Percentiles rank a stretch among this genome's conserved stretches.
Conservation (phyloP, 1,140 invertebrate genomes). For the Reticulitermes speratus region DNA sequence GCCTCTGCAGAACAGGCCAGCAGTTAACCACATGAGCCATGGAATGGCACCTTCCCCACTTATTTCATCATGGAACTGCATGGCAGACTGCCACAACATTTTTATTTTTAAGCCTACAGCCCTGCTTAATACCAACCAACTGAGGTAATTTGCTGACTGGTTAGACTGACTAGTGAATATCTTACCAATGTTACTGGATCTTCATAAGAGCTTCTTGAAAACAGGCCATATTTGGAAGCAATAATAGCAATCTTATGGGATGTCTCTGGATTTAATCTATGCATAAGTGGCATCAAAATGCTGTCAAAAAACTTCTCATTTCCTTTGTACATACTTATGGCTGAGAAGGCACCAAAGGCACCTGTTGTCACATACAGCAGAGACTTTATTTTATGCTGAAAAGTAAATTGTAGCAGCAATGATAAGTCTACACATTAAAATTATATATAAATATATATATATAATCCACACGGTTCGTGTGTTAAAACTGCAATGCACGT, state of each 20-base stretch:
- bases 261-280: slow-evolving; percentile 69
- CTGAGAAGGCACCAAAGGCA: slow-evolving; percentile 60
- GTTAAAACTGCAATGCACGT: no score
- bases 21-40: no score
- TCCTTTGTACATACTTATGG: slow-evolving; percentile 63
- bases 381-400: slow-evolving; percentile 58
- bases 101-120: no score
- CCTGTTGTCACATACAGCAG: slow-evolving; percentile 53
- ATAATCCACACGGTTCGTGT: no score
- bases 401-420: slow-evolving; percentile 34
- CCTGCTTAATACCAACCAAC: no score
- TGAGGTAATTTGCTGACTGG: neutral
- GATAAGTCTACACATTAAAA: no score
- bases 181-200: slow-evolving; percentile 65
- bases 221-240: slow-evolving; percentile 71
- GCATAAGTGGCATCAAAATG: slow-evolving; percentile 67
- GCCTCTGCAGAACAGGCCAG: no score
- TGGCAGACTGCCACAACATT: no score
- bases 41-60: no score
- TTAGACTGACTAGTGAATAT: slow-evolving; percentile 31
- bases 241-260: slow-evolving; percentile 76
- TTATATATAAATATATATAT: neutral
- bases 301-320: slow-evolving; percentile 78
- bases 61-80: no score
- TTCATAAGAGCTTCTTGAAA: slow-evolving; percentile 56